Conservation (phyloP, 2,113 vertebrate species). For the Calyptomena viridis region DNA sequence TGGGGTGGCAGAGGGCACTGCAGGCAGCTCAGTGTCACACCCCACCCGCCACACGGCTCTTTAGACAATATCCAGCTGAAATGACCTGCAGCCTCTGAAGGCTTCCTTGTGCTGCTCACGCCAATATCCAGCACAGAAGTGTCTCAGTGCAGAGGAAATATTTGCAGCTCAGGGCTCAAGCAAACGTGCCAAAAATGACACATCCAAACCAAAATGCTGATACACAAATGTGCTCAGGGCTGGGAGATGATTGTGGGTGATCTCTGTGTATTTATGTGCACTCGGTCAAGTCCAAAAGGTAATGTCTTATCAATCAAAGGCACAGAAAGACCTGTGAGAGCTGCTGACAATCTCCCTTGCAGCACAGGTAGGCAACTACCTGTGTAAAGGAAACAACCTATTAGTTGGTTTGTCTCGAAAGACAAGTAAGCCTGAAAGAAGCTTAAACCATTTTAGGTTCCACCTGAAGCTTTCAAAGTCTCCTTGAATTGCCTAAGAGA, state of each 20-base stretch:
- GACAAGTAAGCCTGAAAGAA: neutral
- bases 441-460: neutral
- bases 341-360: neutral
- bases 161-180: neutral
- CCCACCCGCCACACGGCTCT: neutral
- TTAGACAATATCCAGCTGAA: neutral
- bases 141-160: neutral
- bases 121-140: neutral
- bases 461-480: neutral
- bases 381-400: neutral
- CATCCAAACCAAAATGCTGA: neutral
- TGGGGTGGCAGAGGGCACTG: neutral
- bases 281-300: neutral
- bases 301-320: neutral
- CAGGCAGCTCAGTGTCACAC: neutral
- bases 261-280: neutral
- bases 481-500: neutral
- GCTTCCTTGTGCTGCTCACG: neutral
- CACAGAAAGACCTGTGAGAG: neutral
- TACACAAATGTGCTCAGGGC: neutral
- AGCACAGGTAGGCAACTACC: neutral
- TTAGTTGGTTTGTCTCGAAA: neutral
- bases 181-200: neutral
- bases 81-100: neutral
- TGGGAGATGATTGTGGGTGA: neutral